Evolutionary conservation across 2,113 vertebrate species (phyloP).

Genomic region (Hippolais icterina): DNA sequence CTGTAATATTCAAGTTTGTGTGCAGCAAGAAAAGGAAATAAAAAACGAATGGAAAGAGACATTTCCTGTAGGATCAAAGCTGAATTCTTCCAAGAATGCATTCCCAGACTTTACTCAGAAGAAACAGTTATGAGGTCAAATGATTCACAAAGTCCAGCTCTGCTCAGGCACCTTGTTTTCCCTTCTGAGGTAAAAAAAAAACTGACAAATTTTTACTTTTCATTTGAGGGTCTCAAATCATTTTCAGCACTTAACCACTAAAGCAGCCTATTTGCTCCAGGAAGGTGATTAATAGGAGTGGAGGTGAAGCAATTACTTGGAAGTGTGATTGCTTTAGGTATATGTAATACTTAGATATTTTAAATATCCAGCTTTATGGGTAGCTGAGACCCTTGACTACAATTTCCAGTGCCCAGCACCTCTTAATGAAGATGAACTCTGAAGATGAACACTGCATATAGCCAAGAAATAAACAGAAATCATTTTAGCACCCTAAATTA

Average conservation of each 20-base stretch:
- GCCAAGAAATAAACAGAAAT: neutral
- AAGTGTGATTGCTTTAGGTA: neutral
- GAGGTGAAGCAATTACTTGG: neutral
- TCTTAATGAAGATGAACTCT: neutral
- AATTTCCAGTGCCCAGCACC: neutral
- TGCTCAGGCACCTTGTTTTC: neutral
- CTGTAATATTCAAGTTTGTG: neutral
- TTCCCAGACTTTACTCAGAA: neutral
- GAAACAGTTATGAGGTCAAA: neutral
- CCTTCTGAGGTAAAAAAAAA: neutral
- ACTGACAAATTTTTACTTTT: neutral
- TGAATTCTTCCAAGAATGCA: neutral
- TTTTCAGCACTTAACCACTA: neutral
- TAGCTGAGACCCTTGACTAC: neutral
- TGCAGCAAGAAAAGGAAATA: neutral
- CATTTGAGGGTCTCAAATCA: neutral
- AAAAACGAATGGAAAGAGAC: conserved; percentile 28
- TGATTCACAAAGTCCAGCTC: neutral
- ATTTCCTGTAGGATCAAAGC: neutral
- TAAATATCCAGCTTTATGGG: neutral
- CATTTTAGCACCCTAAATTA: neutral
- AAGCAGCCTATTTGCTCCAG: neutral
- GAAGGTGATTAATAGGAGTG: neutral
- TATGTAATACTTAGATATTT: neutral
- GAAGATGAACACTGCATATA: neutral